Conservation (phyloP, 2,113 vertebrate species). For the Colaptes auratus region DNA sequence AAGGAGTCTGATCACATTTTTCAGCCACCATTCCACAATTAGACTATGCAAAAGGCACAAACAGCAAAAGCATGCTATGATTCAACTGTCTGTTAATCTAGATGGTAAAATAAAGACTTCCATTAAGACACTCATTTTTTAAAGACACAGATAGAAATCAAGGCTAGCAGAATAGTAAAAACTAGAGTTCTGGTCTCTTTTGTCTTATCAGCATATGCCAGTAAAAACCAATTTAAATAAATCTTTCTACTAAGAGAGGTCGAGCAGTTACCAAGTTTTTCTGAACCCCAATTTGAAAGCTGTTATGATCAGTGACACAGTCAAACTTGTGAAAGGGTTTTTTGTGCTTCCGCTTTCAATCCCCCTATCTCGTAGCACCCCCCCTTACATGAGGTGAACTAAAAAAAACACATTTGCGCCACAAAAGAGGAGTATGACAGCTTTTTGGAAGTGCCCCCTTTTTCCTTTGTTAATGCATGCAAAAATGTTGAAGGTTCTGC, state of each 20-base stretch:
- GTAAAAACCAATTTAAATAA: not conserved
- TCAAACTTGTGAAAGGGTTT: not conserved
- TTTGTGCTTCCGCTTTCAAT: not conserved
- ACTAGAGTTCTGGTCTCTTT: not conserved
- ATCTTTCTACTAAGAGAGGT: not conserved
- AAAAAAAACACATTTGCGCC: not conserved
- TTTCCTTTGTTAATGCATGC: not conserved
- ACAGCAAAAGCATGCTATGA: conserved; percentile 31
- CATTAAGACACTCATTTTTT: not conserved
- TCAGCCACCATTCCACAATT: conserved; percentile 65
- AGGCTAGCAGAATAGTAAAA: not conserved
- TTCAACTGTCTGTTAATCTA: conserved; percentile 33
- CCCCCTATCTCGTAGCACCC: not conserved
- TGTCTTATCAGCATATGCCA: not conserved
- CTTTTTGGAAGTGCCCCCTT: not conserved
- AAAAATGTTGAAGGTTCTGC: not conserved
- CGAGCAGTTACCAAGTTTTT: not conserved
- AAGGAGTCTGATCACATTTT: conserved; percentile 66
- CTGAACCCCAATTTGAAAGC: not conserved
- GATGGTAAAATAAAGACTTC: conserved; percentile 19
- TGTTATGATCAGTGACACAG: not conserved
- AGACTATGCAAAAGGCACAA: conserved; percentile 58
- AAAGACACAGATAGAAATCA: not conserved
- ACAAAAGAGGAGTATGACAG: not conserved
- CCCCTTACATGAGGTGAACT: not conserved